Evolutionary conservation across 2,113 vertebrate species (phyloP).

Genomic region (Heloderma charlesbogerti): DNA sequence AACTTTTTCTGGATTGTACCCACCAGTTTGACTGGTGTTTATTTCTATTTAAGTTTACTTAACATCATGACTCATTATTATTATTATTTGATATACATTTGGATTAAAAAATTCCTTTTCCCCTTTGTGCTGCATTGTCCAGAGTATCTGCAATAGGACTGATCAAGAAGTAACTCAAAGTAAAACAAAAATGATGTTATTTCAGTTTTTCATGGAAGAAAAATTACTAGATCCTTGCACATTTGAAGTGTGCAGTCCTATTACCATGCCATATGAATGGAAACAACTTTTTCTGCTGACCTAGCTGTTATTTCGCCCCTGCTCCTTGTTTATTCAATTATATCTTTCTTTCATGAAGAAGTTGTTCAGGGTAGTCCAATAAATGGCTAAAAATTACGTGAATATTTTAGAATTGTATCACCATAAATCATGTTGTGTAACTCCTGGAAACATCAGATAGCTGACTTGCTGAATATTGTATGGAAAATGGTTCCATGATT

Average conservation of each 20-base stretch:
- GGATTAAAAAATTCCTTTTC: not conserved
- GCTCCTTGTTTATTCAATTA: slow-evolving; percentile 34
- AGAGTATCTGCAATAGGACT: not conserved
- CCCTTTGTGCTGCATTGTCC: not conserved
- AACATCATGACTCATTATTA: not conserved
- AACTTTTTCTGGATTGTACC: not conserved
- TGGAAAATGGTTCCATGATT: slow-evolving; percentile 20
- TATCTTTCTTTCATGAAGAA: slow-evolving; percentile 26
- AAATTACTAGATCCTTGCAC: slow-evolving; percentile 18
- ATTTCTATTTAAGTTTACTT: not conserved
- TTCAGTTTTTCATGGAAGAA: slow-evolving; percentile 34
- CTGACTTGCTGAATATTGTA: not conserved
- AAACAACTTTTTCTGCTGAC: slow-evolving; percentile 25
- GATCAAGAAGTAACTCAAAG: slow-evolving; percentile 10
- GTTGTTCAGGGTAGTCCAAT: slow-evolving; percentile 1
- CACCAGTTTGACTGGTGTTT: not conserved
- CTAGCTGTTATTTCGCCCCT: not conserved
- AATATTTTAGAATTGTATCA: slow-evolving; percentile 36
- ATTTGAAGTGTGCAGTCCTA: slow-evolving; percentile 22
- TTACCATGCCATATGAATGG: not conserved
- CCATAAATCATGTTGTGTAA: slow-evolving; percentile 38
- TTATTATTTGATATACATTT: not conserved
- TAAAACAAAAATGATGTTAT: slow-evolving; percentile 18
- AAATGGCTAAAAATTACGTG: slow-evolving; percentile 18
- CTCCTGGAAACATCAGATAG: slow-evolving; percentile 24